phyloP scores from a whole-genome alignment of 2,797 vertebrate species.

The Syncerus caffer region DNA sequence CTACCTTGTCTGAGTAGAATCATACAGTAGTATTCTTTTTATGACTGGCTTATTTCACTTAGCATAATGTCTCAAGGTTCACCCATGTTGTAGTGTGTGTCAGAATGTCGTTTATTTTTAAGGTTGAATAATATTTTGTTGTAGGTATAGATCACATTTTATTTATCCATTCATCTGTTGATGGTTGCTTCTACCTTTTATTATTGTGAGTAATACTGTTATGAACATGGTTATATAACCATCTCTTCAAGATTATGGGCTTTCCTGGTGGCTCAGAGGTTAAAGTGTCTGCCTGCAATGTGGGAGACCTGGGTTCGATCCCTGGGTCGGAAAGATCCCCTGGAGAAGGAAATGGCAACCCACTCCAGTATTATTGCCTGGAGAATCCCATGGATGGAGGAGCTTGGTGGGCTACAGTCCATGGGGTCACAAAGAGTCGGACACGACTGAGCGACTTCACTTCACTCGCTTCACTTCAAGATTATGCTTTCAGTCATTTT shows the following conservation, averaged over 20 bases:
- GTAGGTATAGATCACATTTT: neutral
- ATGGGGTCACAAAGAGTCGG: no score
- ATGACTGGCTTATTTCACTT: neutral
- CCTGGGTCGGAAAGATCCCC: no score
- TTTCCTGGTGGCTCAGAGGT: no score
- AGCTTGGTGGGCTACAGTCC: no score
- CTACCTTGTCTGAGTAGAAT: neutral
- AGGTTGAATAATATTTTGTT: neutral
- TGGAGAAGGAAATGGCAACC: no score
- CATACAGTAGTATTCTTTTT: neutral
- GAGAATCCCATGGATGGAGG: no score
- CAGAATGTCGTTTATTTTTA: neutral
- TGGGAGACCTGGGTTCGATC: no score
- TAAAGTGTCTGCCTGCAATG: no score
- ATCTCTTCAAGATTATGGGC: neutral
- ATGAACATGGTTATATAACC: neutral
- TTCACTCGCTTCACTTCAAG: no score
- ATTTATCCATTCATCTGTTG: neutral
- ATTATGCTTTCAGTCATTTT: neutral
- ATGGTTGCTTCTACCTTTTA: neutral
- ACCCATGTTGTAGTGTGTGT: neutral
- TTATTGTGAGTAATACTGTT: neutral
- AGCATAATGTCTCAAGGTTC: neutral
- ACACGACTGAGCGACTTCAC: no score
- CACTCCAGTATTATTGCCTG: no score